phyloP scores from a whole-genome alignment of 2,797 vertebrate genomes.

The Varecia variegata region DNA sequence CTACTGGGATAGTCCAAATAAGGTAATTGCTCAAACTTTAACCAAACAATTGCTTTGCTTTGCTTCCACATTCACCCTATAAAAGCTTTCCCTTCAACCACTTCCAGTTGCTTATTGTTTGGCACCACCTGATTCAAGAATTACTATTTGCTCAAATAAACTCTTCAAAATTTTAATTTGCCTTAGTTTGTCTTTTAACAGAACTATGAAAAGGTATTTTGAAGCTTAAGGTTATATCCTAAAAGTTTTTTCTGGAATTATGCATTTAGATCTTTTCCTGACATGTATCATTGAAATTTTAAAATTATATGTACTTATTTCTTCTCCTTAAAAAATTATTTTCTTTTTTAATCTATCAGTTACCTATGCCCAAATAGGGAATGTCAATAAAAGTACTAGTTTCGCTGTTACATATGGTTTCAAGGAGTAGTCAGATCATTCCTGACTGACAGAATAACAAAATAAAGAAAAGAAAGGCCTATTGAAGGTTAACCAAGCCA shows the following conservation, averaged over 20 bases:
- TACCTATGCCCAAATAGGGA: background rate
- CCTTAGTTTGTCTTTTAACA: background rate
- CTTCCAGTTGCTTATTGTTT: background rate
- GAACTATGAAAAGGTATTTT: background rate
- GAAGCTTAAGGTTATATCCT: background rate
- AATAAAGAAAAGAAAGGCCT: slow-evolving; percentile 32
- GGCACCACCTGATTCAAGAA: background rate
- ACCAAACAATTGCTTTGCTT: background rate
- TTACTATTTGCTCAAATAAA: background rate
- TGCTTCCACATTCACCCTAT: background rate
- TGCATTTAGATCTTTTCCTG: background rate
- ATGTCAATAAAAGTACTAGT: background rate
- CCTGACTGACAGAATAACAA: slow-evolving; percentile 37
- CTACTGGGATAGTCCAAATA: background rate
- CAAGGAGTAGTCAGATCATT: background rate
- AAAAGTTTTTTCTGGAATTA: background rate
- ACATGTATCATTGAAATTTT: background rate
- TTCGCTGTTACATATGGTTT: background rate
- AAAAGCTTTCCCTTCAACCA: background rate
- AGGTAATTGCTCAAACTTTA: background rate
- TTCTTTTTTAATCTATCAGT: background rate
- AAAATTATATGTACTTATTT: background rate
- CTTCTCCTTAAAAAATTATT: slow-evolving; percentile 7
- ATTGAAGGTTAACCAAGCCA: slow-evolving; percentile 25
- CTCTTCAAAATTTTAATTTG: background rate